Base-by-base conservation (phyloP, 2,113 vertebrate species). In the Himantopus leucocephalus region DNA sequence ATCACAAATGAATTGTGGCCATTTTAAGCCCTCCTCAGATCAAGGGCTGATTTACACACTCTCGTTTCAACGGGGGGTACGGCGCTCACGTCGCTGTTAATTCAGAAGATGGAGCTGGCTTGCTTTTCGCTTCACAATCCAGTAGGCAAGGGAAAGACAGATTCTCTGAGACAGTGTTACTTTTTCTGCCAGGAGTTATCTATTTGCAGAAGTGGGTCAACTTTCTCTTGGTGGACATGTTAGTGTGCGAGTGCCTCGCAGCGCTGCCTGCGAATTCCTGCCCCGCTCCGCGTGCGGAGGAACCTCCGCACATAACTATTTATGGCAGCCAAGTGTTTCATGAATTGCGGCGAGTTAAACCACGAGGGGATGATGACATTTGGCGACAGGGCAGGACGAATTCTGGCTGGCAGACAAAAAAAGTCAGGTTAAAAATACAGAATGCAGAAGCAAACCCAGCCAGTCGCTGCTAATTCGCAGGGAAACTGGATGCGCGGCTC, bases 151-250 rank as follows among this genome's bases (percentile, higher is more conserved):
- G 19, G 94, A 66, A 93, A 98, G 95, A 85, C 60, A 97, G 97
- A 97, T 97, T 96, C 88, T 70, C 95, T 92, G 92, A 98, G 98
- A 98, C 98, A 98, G 97, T 97, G 97, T 92, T 97, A 96, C 67
- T 95, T 96, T 95, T 96, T 97, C 98, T 97, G 98, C 97, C 98
- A 97, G 96, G 52, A 96, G 95, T 96, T 94, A 94, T 97, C 98
- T 98, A 98, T 98, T 98, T 98, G 96, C 97, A 97, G 98, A 98
- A 98, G 94, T 98, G 98, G 98, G 98, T 98, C 98, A 97, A 78
- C 97, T 97, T 97, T 95, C 90, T 90, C 97, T 96, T 91, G 77
- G 75, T 93, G 86, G 97, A 97, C 95, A 96, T 35, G 78, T 62
- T 92, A 59, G 85, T 95, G 89, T 78, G 85, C 5, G n/a, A 95